Evolutionary conservation across 2,888 invertebrate genomes (phyloP).

Genomic region (Stenoptilia bipunctidactyla): DNA sequence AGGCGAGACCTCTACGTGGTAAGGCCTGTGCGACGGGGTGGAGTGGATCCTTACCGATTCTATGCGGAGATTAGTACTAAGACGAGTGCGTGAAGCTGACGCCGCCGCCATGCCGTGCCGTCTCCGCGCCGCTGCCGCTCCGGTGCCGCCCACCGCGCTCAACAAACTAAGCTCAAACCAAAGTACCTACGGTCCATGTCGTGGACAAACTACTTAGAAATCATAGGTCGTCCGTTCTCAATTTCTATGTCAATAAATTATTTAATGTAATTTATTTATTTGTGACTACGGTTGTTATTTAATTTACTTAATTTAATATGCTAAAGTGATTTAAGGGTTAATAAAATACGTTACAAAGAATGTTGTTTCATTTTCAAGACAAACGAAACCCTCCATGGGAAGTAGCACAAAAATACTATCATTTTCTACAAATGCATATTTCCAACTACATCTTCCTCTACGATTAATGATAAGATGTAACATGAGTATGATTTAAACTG

Average conservation of each 20-base stretch:
- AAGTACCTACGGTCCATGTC: constrained; percentile 41
- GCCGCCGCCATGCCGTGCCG: constrained; percentile 8
- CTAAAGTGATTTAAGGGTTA: constrained; percentile 50
- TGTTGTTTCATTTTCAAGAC: constrained; percentile 36
- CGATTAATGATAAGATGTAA: too few species aligned
- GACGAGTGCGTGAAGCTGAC: constrained; percentile 29
- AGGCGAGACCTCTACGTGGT: constrained; percentile 75
- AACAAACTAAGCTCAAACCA: constrained; percentile 57
- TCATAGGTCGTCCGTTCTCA: constrained; percentile 40
- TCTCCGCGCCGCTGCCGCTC: constrained; percentile 23
- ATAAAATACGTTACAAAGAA: constrained; percentile 42
- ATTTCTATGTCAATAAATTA: constrained; percentile 65
- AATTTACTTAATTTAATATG: constrained; percentile 48
- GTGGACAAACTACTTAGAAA: constrained; percentile 41
- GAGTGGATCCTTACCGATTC: constrained; percentile 72
- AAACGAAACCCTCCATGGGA: too few species aligned
- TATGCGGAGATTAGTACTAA: constrained; percentile 65
- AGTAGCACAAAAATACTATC: too few species aligned
- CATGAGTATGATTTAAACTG: too few species aligned
- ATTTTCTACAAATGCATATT: too few species aligned
- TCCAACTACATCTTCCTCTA: too few species aligned
- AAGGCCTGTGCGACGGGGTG: constrained; percentile 61
- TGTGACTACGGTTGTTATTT: constrained; percentile 56
- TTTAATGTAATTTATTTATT: constrained; percentile 68
- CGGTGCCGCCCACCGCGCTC: constrained; percentile 21